Evolutionary conservation across 2,113 vertebrate species (phyloP), one percentile per base, ranked within the genome.

Genomic region (Amphiprion percula): DNA sequence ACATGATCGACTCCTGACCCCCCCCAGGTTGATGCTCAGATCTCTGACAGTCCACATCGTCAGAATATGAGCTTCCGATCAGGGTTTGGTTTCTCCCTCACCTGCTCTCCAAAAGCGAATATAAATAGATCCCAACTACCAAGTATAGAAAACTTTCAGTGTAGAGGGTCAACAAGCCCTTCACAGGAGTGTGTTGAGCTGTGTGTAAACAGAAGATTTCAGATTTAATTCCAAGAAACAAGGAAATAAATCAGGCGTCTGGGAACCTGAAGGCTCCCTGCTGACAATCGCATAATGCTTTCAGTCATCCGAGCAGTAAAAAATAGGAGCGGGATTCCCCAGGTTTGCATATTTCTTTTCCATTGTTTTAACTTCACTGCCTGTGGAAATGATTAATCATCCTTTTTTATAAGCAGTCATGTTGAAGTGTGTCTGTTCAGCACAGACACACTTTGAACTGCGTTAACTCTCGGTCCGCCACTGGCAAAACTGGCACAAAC

Each of bases 1-100:
- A 87, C 71, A 28, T 74, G 79, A 74, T 78, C 60, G 54, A 17
- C 44, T 37, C 16, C n/a, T 19, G n/a, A 49, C 24, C 30, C 61
- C 30, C 59, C 21, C 14, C 21, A 21, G 21, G 23, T 14, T 24
- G 50, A 62, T 39, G 77, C 69, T 46, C 66, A 65, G 77, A 64
- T 41, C 15, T 24, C 10, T 1, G 11, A 23, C 44, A 0, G 14
- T 21, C 53, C 30, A 26, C 74, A 53, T 71, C 10, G 55, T 79
- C 56, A 39, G 72, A 87, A 81, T 14, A 39, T 55, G 68, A 84
- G 77, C 76, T 80, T 91, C 88, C 84, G 82, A 30, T 80, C 17
- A 0, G 55, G 33, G 52, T 84, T 39, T 10, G 41, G 58, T 88
- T 82, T 78, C 86, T 50, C 59, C 39, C 39, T 14, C 15, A 19